A percentile compares a stretch with the other conserved stretches of the same genome.
These are phyloP conservation scores for Heliconius ismenius DNA, from an alignment of 2,888 invertebrate species.

Conservation along the genomic window DNA sequence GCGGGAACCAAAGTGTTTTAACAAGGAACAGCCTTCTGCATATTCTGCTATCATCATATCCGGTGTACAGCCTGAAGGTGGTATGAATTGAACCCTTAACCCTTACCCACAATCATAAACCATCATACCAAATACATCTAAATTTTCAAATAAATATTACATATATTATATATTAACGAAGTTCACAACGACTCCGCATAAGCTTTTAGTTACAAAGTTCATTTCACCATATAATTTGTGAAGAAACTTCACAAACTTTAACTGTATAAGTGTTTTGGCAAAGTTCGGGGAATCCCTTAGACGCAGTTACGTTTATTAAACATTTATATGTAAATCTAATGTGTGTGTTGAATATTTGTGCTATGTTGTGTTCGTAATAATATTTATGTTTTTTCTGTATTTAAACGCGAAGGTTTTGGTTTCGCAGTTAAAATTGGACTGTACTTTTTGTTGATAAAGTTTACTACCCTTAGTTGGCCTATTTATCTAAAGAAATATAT, in stretches of 20 bases:
- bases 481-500: neutral
- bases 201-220: constrained; percentile 18
- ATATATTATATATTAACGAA: constrained; percentile 1
- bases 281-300: constrained; percentile 15
- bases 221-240: constrained; percentile 16
- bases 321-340: neutral
- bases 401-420: neutral
- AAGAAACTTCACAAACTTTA: constrained; percentile 17
- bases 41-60: no score
- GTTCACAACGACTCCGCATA: neutral
- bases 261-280: constrained; percentile 10
- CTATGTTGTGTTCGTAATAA: neutral
- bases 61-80: no score
- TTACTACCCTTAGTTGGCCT: neutral
- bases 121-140: neutral
- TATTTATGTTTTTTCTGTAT: neutral
- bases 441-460: neutral
- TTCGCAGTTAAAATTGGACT: neutral
- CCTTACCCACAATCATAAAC: no score
- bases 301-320: constrained; percentile 14
- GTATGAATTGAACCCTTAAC: no score
- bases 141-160: neutral
- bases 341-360: neutral
- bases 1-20: neutral
- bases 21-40: neutral